phyloP scores from a whole-genome alignment of 2,113 vertebrate genomes.

The Holacanthus passer region DNA sequence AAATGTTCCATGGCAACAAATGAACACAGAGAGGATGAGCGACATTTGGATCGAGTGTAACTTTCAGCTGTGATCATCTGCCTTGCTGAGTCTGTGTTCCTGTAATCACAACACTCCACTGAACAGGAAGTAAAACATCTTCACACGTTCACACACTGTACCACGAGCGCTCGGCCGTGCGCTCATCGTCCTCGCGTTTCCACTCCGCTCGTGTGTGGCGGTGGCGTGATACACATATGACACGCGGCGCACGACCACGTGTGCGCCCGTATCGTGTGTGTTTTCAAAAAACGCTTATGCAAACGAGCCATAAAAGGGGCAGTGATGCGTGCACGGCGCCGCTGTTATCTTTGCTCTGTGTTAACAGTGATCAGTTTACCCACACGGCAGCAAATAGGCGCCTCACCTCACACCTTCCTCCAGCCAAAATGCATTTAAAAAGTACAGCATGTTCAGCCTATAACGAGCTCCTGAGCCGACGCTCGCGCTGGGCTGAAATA shows the following conservation, averaged over 20 bases:
- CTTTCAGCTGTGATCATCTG: conserved; percentile 2
- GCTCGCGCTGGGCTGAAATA: conserved; percentile 27
- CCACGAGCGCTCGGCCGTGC: background rate
- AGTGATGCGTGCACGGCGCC: conserved; percentile 14
- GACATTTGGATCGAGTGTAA: background rate
- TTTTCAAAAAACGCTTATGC: conserved; percentile 30
- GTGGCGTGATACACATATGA: conserved; percentile 34
- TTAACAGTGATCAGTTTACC: conserved; percentile 44
- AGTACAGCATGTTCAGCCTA: conserved; percentile 37
- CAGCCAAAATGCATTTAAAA: conserved; percentile 26
- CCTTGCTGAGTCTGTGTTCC: conserved; percentile 4
- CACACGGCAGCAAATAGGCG: conserved; percentile 23
- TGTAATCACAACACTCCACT: background rate
- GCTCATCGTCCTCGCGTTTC: background rate
- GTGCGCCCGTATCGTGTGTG: conserved; percentile 32
- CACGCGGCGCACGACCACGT: conserved; percentile 19
- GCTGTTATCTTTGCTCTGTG: conserved; percentile 35
- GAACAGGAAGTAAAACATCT: background rate
- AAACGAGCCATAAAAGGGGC: conserved; percentile 38
- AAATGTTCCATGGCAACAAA: conserved; percentile 33
- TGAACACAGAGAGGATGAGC: conserved; percentile 41
- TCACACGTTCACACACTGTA: background rate
- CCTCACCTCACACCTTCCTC: conserved; percentile 29
- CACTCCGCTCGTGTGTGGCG: conserved; percentile 3
- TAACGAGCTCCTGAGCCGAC: conserved; percentile 19